A percentile compares a stretch with the other conserved stretches of the same genome.
These are phyloP conservation scores for Numenius phaeopus DNA, from an alignment of 2,797 vertebrate species.

Conservation along the genomic window DNA sequence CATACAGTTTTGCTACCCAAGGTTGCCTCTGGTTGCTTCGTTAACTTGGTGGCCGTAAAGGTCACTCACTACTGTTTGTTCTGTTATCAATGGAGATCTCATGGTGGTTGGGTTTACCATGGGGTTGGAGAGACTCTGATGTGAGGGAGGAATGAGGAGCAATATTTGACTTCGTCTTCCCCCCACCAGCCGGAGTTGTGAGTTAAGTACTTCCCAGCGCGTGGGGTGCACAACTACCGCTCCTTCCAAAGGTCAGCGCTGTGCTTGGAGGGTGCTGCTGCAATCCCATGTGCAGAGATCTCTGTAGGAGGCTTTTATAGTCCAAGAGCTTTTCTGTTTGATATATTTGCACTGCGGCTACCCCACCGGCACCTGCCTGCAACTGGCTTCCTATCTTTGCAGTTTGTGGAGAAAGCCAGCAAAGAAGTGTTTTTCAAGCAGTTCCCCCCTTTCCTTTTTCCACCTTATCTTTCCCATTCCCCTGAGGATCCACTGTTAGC, in stretches of 20 bases:
- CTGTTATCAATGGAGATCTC: not conserved
- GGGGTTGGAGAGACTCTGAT: not conserved
- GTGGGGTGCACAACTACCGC: not conserved
- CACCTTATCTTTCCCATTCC: not conserved
- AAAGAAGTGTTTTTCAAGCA: not conserved
- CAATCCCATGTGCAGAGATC: not conserved
- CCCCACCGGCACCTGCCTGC: accelerated
- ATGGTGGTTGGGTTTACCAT: not conserved
- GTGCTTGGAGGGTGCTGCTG: not conserved
- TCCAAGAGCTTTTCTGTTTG: not conserved
- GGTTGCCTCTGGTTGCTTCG: not conserved
- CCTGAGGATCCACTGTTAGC: not conserved
- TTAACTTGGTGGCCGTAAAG: not conserved
- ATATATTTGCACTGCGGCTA: not conserved
- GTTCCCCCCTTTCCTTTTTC: not conserved
- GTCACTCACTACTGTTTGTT: accelerated
- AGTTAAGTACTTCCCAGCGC: not conserved
- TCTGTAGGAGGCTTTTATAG: not conserved
- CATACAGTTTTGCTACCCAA: not conserved
- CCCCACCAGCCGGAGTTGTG: not conserved
- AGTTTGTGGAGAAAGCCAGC: not conserved
- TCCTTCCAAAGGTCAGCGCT: not conserved
- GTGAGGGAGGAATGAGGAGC: not conserved
- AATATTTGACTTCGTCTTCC: not conserved
- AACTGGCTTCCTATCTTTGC: not conserved